Percentiles rank a stretch among this genome's conserved stretches.
These are phyloP conservation scores for Tarsius wallacei DNA, from an alignment of 2,797 vertebrate species.

Conservation along the genomic window DNA sequence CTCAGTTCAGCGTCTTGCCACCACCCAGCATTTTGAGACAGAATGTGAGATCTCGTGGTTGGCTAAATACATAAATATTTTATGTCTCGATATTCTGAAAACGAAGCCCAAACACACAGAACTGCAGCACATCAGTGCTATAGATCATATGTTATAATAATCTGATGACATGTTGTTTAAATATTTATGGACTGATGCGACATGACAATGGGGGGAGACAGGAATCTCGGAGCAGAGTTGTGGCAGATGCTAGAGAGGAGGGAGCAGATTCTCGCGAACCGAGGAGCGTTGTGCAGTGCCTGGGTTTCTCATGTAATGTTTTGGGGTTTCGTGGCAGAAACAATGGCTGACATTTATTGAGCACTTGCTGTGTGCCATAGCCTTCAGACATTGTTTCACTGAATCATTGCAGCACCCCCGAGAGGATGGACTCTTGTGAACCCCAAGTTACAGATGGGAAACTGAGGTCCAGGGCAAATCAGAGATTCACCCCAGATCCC, in stretches of 20 bases:
- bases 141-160: slow-evolving; percentile 83
- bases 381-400: background rate
- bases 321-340: background rate
- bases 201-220: slow-evolving; percentile 64
- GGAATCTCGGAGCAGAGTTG: slow-evolving; percentile 66
- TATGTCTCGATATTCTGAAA: slow-evolving; percentile 85
- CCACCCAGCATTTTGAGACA: slow-evolving; percentile 84
- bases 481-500: background rate
- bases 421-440: background rate
- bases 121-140: slow-evolving; percentile 73
- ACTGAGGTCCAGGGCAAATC: background rate
- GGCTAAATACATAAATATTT: slow-evolving; percentile 84
- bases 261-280: background rate
- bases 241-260: slow-evolving; percentile 14
- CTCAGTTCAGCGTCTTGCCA: slow-evolving; percentile 76
- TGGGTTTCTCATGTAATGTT: background rate
- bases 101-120: slow-evolving; percentile 75
- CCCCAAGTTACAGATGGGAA: background rate
- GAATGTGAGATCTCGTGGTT: slow-evolving; percentile 84
- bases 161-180: slow-evolving; percentile 83
- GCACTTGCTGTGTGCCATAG: background rate
- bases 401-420: background rate
- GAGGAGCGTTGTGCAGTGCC: background rate
- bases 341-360: background rate
- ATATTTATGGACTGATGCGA: slow-evolving; percentile 77